phyloP scores from a whole-genome alignment of 2,888 invertebrate species.

The Herminia tarsipennalis region DNA sequence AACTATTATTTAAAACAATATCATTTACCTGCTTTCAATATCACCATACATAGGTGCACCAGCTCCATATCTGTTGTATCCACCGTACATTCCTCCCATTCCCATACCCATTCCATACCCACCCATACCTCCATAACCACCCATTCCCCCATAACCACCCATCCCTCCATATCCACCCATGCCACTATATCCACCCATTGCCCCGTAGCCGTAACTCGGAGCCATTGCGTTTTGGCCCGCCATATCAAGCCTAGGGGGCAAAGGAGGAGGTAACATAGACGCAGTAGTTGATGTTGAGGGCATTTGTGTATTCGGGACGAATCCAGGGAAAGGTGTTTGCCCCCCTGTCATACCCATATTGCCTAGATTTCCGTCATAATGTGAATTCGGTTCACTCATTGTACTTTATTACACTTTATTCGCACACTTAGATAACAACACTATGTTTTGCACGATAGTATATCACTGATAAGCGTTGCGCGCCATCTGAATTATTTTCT shows the following conservation, averaged over 20 bases:
- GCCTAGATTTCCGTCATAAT: slow-evolving; percentile 44
- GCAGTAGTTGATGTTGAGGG: slow-evolving; percentile 38
- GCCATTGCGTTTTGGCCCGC: slow-evolving; percentile 42
- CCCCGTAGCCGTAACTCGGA: slow-evolving; percentile 38
- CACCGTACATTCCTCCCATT: slow-evolving; percentile 67
- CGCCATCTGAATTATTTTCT: slow-evolving; percentile 33
- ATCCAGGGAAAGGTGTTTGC: slow-evolving; percentile 53
- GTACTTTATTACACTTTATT: slow-evolving; percentile 19
- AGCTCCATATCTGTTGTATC: slow-evolving; percentile 72
- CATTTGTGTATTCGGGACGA: slow-evolving; percentile 45
- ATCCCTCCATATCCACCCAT: slow-evolving; percentile 51
- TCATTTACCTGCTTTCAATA: slow-evolving; percentile 87
- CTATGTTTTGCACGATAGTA: slow-evolving; percentile 28
- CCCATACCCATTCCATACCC: slow-evolving; percentile 49
- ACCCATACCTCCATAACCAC: slow-evolving; percentile 52
- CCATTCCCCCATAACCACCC: slow-evolving; percentile 47
- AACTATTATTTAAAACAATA: slow-evolving; percentile 26
- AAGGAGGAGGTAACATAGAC: slow-evolving; percentile 49
- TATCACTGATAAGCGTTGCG: slow-evolving; percentile 46
- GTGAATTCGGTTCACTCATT: slow-evolving; percentile 70
- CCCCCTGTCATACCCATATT: slow-evolving; percentile 39
- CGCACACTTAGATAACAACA: slow-evolving; percentile 32
- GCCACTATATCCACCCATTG: slow-evolving; percentile 50
- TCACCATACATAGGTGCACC: slow-evolving; percentile 83
- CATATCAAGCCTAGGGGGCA: slow-evolving; percentile 71